Base-by-base conservation (phyloP, 2,888 invertebrate species). In the Macroteleia sp. region DNA sequence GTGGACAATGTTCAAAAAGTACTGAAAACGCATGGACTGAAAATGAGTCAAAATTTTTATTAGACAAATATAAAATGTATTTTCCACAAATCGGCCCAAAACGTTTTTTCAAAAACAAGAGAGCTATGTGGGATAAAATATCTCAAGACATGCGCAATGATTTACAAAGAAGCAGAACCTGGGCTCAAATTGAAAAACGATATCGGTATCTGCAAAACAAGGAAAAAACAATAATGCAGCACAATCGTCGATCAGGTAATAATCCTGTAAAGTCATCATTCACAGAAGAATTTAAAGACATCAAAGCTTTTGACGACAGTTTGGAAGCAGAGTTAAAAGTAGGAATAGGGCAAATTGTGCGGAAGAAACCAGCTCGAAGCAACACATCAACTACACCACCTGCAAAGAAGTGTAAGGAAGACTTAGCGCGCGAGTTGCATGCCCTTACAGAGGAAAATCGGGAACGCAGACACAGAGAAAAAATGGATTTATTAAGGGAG, bases 391-490 rank as follows among this genome's bases (percentile, higher is more conserved):
- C 3, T 10, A 6, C 12, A 22, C 14, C 22, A 32, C 9, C 14
- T 8, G 3, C 22, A 1, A 54, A 54, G 32, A 36, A 39, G 17
- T 39, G 19, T 12, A 54, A 39, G 19, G 14, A 25, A 14, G 22
- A 54, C 6, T 8, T 54, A 5, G 22, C 25, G 2, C 22, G 36
- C 9, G 54, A 39, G 19, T 25, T 54, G 3, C 54, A 54, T 19
- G 39, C 36, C n/a, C 22, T 14, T 12, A 16, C 39, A 5, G 54
- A 54, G 34, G 16, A n/a, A 2, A 57, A 57, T 20, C 6, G 39
- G 16, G 54, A 54, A 39, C 54, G 54, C 2, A n/a, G 54, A 2
- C 54, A 54, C 16, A 9, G 34, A 12, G 54, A 54, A 16, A 36
- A 25, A 14, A 19, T 17, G 9, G 16, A 54, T 0, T 22, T 54